Base-by-base conservation (phyloP, 2,113 vertebrate species). In the Anhinga rufa region DNA sequence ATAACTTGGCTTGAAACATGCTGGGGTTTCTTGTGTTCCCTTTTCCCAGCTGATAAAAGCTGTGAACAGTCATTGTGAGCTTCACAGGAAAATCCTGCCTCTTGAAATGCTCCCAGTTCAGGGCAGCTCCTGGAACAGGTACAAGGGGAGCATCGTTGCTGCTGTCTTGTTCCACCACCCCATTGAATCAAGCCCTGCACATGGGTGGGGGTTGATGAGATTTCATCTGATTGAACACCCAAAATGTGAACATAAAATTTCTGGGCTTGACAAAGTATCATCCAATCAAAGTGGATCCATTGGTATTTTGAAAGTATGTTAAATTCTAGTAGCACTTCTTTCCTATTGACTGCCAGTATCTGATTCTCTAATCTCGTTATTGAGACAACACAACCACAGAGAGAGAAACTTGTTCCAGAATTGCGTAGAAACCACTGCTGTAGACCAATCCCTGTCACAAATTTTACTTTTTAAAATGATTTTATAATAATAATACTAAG, bases 141-240 rank as follows among this genome's bases (percentile, higher is more conserved):
- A 9, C 48, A 8, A 20, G 51, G 17, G 22, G 4, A 87, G 32
- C 69, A 29, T 34, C 9, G 4, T 14, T 26, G 21, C 49, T 49
- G 10, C 2, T 28, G 24, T 19, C 49, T 66, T 36, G 17, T 69
- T 49, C 40, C 22, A 16, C 32, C 42, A 12, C 9, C 52, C 12
- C 18, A 10, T 26, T 5, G 28, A 15, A 10, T 8, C 72, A 16
- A 57, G 19, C 25, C 25, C 54, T 52, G 32, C 29, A 1, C 4
- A 1, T 2, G 7, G 1, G 17, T 17, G 16, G 34, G 21, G 5
- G 10, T 3, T 1, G 0, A 1, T 29, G 38, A 28, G 58, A 20
- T 78, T 54, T 74, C 65, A 10, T 9, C 65, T 36, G 25, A 2
- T 5, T 52, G 38, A 68, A 44, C 16, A 4, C 57, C 71, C 52